Evolutionary conservation across 2,113 vertebrate genomes (phyloP), one percentile per base, ranked within the genome.

Genomic region (Perccottus glenii): DNA sequence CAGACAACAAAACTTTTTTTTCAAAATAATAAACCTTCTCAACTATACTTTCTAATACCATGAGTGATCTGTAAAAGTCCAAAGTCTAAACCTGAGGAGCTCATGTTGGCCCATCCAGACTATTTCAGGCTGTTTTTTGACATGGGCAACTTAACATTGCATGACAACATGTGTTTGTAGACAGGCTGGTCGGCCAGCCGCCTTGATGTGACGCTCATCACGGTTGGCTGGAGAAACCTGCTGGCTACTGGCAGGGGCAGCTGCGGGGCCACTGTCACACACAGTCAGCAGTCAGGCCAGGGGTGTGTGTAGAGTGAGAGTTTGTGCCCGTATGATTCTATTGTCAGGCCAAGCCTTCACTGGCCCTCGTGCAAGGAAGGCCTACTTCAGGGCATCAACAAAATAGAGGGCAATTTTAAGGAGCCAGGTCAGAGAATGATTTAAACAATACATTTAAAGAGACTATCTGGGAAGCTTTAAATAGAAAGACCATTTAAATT

Each of bases 81-180:
- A 19, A 27, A 48, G 64, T 67, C 69, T 45, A 9, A 42, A 78
- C 71, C 66, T 66, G 65, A 74, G 56, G 51, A 74, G 44, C 33
- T 49, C 46, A 49, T 45, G 67, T 47, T 35, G 47, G 60, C 66
- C 5, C 66, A 45, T 57, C 38, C 51, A 49, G 44, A 66, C 57
- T 85, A 83, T 87, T 85, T 73, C 63, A 60, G 74, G 78, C 84
- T 55, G 69, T 78, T 77, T 73, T 81, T 64, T 80, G 84, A 89
- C n/a, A 10, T 73, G 76, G 78, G 73, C 47, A 6, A 47, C 66
- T 83, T 86, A 88, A 88, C 84, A 46, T 69, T 65, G 76, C 72
- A 77, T 88, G 90, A 91, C 89, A 89, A 87, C 78, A 60, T 67
- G 83, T 83, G 85, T 89, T 80, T 81, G 79, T 75, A 51, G 83